Conservation (phyloP, 2,797 vertebrate species). For the Semaprochilodus insignis region DNA sequence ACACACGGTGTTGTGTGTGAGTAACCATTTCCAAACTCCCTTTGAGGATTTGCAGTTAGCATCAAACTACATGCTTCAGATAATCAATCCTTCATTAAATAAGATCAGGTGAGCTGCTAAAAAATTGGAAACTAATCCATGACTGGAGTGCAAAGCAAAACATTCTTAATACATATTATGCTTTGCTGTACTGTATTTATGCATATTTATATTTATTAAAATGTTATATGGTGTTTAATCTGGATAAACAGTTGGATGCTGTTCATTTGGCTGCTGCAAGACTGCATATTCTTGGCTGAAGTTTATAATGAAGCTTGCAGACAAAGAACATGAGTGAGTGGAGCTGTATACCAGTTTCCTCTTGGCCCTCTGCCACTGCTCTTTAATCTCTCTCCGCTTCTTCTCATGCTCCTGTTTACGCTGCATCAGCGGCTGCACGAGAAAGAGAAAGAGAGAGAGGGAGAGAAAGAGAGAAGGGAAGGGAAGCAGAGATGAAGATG, state of each 20-base stretch:
- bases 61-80: no score
- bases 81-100: no score
- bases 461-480: not conserved
- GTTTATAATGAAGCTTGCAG: not conserved
- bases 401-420: constrained; percentile 93
- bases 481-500: not conserved
- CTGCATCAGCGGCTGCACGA: constrained; percentile 82
- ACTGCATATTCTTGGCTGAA: not conserved
- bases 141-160: no score
- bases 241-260: no score
- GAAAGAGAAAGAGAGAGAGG: not conserved
- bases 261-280: no score
- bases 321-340: not conserved
- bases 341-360: constrained; percentile 87
- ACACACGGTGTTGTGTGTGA: no score
- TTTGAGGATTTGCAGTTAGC: no score
- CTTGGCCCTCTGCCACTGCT: constrained; percentile 92
- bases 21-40: no score
- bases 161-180: no score
- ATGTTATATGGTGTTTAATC: not conserved
- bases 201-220: not conserved
- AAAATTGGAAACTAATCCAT: no score
- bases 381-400: constrained; percentile 94
- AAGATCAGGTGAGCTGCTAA: no score
- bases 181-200: no score